Conservation (phyloP, 2,888 invertebrate species). For the Orchesellides sinensis region DNA sequence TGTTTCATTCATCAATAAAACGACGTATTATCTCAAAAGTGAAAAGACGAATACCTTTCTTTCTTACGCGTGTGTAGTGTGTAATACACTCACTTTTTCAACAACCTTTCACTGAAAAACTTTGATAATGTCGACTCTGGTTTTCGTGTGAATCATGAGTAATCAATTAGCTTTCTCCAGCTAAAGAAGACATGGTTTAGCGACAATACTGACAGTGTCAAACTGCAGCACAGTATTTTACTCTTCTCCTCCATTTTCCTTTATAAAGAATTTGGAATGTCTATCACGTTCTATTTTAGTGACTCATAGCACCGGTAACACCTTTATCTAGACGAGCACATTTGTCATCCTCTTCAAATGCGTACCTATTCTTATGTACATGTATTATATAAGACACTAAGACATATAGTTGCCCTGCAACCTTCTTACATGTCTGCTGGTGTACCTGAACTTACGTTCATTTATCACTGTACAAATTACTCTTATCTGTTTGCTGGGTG, state of each 20-base stretch:
- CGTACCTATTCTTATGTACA: too few relatives aligned
- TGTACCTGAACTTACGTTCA: background rate
- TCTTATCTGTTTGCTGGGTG: background rate
- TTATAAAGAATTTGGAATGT: conserved; percentile 10
- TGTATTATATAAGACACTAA: too few relatives aligned
- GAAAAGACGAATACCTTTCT: background rate
- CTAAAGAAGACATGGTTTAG: background rate
- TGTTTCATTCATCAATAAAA: too few relatives aligned
- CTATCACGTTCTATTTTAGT: conserved; percentile 28
- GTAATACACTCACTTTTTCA: conserved; percentile 2
- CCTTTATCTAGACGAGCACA: conserved; percentile 20
- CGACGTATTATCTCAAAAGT: background rate
- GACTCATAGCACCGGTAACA: conserved; percentile 20
- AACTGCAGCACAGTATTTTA: background rate
- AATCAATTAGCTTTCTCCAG: conserved; percentile 31
- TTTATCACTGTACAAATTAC: background rate
- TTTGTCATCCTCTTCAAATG: conserved; percentile 15
- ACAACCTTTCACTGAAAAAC: conserved; percentile 37
- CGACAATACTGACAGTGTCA: background rate
- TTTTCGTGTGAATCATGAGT: conserved; percentile 9
- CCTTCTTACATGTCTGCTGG: too few relatives aligned
- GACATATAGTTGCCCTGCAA: too few relatives aligned
- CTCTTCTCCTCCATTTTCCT: conserved; percentile 10
- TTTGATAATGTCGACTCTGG: background rate
- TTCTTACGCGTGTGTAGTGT: background rate